Evolutionary conservation across 92 coral and sea anemone genomes (phyloP).

Genomic region (Parazoanthus swiftii): DNA sequence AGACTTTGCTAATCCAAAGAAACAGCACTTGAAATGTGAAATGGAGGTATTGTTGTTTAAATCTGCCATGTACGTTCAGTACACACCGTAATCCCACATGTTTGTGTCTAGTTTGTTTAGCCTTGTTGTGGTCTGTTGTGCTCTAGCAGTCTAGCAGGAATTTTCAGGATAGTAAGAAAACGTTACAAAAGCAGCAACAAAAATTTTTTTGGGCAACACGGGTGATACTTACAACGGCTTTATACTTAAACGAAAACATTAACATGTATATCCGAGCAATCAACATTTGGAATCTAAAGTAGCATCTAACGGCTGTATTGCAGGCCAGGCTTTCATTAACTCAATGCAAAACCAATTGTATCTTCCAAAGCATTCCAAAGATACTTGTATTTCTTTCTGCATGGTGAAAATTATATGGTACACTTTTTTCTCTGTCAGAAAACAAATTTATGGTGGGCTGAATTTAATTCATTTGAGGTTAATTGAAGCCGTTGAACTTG

Average conservation of each 20-base stretch:
- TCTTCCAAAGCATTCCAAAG: neutral
- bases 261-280: neutral
- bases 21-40: neutral
- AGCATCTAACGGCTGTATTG: too few relatives aligned
- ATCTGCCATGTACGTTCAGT: neutral
- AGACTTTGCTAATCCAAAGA: neutral
- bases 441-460: too few relatives aligned
- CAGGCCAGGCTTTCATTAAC: neutral
- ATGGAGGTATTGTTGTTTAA: neutral
- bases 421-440: too few relatives aligned
- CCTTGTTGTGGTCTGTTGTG: neutral
- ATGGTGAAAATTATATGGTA: too few relatives aligned
- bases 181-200: neutral
- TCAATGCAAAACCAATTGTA: neutral
- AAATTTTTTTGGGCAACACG: too few relatives aligned
- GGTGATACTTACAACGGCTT: too few relatives aligned
- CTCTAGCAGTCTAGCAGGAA: too few relatives aligned
- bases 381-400: neutral
- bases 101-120: neutral
- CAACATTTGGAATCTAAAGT: neutral
- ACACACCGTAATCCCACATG: neutral
- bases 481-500: neutral
- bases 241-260: too few relatives aligned
- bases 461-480: too few relatives aligned
- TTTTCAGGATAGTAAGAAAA: too few relatives aligned